These are phyloP conservation scores for Dasysyrphus albostriatus DNA, from an alignment of 2,888 invertebrate species.

Conservation along the genomic window DNA sequence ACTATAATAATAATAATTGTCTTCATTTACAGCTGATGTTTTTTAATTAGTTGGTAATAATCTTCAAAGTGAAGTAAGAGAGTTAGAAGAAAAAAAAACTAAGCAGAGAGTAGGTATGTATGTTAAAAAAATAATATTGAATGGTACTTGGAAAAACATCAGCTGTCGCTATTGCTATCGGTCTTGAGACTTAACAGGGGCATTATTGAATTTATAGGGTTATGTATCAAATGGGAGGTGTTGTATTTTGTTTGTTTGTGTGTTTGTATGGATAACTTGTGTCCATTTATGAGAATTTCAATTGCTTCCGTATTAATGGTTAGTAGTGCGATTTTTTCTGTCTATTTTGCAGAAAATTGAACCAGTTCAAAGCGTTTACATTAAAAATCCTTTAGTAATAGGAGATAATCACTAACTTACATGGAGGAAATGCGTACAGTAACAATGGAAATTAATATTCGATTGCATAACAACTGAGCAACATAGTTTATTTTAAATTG, in stretches of 20 bases:
- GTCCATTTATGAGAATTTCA: conserved; percentile 20
- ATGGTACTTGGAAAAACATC: conserved; percentile 5
- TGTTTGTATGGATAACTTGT: conserved; percentile 2
- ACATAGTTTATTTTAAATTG: neutral
- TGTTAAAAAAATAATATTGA: conserved; percentile 17
- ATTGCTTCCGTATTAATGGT: conserved; percentile 60
- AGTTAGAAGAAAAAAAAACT: neutral
- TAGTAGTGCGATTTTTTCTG: conserved; percentile 17
- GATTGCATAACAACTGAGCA: neutral
- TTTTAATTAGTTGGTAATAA: conserved; percentile 64
- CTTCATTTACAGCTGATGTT: conserved; percentile 55
- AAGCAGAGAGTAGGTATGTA: neutral
- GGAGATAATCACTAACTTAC: neutral
- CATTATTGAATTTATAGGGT: conserved; percentile 47
- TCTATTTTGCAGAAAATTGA: conserved; percentile 32
- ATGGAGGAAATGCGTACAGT: conserved; percentile 31
- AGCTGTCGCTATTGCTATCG: conserved; percentile 11
- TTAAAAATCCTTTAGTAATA: neutral
- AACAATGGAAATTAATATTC: conserved; percentile 11
- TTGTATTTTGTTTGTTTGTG: neutral
- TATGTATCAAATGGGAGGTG: conserved; percentile 28
- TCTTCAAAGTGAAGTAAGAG: conserved; percentile 27
- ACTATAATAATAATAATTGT: conserved; percentile 42
- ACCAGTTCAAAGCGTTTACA: conserved; percentile 27
- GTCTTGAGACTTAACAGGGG: conserved; percentile 9